Base-by-base conservation (phyloP, 2,888 invertebrate species). In the Parnassius smintheus region DNA sequence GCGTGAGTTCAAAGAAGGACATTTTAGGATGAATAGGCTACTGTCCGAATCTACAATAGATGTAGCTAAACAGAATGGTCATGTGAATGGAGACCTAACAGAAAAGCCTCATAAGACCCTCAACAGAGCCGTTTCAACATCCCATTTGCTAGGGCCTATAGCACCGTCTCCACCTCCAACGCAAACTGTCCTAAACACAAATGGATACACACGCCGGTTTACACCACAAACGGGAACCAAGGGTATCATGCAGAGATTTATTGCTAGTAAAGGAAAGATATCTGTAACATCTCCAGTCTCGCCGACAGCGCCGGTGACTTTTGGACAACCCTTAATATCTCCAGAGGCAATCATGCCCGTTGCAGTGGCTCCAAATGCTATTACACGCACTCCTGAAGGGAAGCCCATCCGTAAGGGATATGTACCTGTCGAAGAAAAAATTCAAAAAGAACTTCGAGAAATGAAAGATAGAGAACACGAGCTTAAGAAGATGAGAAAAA, bases 361-460 rank as follows among this genome's bases (percentile, higher is more conserved):
- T 18, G 69, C 80, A 12, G 66, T 66, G n/a, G 60, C 80, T 41
- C 82, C 87, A 2, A 80, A 85, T 9, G 83, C 92, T n/a, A 82
- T 90, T 65, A 87, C 91, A 63, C 92, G 93, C 60, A 93, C 93
- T 55, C 85, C 92, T 1, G 93, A 94, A 68, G 95, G 94, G 1
- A 93, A 94, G 70, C 94, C 94, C 1, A 91, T 95, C 45, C 92
- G 96, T 62, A 96, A 96, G 69, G 96, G 96, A 13, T 96, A 94
- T 81, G 94, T 96, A 4, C 96, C 97, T 0, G 96, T 97, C 2
- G 97, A 98, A 80, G 95, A 96, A 75, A 97, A 96, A 84, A 98
- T 98, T 73, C 96, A 96, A 76, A 95, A 95, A 68, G 98, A 98
- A 82, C 87, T 98, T 58, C 93, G 94, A 77, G 97, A 98, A 74